Evolutionary conservation across 2,797 vertebrate genomes (phyloP), one percentile per base, ranked within the genome.

Genomic region (Tokudaia tokunoshimensis): DNA sequence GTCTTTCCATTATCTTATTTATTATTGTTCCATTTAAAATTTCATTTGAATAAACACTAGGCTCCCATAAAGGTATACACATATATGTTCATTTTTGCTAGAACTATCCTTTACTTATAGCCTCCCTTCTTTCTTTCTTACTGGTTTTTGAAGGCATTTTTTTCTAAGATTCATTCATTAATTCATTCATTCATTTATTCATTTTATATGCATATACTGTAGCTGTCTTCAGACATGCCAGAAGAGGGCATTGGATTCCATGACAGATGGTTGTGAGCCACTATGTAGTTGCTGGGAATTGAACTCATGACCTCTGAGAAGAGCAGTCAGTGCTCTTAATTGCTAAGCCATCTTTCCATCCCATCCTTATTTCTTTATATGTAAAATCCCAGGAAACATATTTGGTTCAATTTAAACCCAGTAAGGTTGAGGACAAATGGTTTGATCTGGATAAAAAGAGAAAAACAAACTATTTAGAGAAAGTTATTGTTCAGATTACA

Each of bases 31-130:
- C n/a, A 83, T 94, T 98, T 94, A 94, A 93, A 97, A 37, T 76
- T 63, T 92, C 37, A 97, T 97, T 98, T 97, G 95, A 95, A 97
- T 97, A 92, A 89, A 96, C 20, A 76, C 50, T 92, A 37, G 88
- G 50, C 44, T 94, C 75, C 75, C 59, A 47, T 75, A 37, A 52
- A 52, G 41, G 19, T 6, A 65, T 2, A 3, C 11, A 63, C 20
- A 85, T 0, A 15, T 15, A 44, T 34, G 29, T 65, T 63, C 65
- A 37, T 20, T 65, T 50, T 47, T 80, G 55, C 17, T 17, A 50
- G 57, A 78, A 24, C 44, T 65, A 91, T 92, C 20, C 3, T 84
- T 87, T 94, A 11, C 41, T 87, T 93, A 61, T 81, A 85, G 12
- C 8, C 89, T 79, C n/a, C n/a, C 0, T 94, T 95, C 79, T 67